Evolutionary conservation across 1,140 invertebrate genomes (phyloP).

Genomic region (Idris sp.): DNA sequence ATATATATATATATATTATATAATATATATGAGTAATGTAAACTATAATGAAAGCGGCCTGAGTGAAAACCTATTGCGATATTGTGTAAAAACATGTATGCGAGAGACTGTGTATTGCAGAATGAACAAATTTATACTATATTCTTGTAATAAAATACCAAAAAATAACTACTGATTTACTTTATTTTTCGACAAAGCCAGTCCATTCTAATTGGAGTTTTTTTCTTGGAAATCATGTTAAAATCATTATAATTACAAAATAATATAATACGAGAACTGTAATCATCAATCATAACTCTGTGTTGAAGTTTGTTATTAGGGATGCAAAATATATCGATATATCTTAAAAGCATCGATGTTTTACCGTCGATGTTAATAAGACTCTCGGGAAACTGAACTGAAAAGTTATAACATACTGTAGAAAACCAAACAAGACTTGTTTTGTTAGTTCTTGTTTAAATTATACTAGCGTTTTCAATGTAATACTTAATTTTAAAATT

Average conservation of each 20-base stretch:
- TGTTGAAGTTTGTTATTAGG: slow-evolving; percentile 8
- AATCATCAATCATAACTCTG: slow-evolving; percentile 14
- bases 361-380: slow-evolving; percentile 22
- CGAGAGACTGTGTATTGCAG: slow-evolving; percentile 54
- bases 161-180: too few relatives aligned
- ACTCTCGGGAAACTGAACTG: not conserved
- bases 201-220: too few relatives aligned
- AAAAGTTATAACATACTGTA: slow-evolving; percentile 5
- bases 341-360: slow-evolving; percentile 9
- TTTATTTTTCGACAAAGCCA: too few relatives aligned
- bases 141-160: slow-evolving; percentile 78
- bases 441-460: not conserved
- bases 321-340: slow-evolving; percentile 4
- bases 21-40: slow-evolving; percentile 68
- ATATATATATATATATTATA: slow-evolving; percentile 59
- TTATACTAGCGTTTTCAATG: too few relatives aligned
- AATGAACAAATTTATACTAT: slow-evolving; percentile 76
- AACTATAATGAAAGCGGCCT: slow-evolving; percentile 75
- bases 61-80: slow-evolving; percentile 58
- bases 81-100: slow-evolving; percentile 65
- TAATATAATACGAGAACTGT: not conserved
- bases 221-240: not conserved
- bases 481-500: too few relatives aligned
- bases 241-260: too few relatives aligned
- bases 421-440: slow-evolving; percentile 3